These are phyloP conservation scores for Pinna nobilis DNA, from an alignment of 1,140 invertebrate genomes.

Conservation along the genomic window DNA sequence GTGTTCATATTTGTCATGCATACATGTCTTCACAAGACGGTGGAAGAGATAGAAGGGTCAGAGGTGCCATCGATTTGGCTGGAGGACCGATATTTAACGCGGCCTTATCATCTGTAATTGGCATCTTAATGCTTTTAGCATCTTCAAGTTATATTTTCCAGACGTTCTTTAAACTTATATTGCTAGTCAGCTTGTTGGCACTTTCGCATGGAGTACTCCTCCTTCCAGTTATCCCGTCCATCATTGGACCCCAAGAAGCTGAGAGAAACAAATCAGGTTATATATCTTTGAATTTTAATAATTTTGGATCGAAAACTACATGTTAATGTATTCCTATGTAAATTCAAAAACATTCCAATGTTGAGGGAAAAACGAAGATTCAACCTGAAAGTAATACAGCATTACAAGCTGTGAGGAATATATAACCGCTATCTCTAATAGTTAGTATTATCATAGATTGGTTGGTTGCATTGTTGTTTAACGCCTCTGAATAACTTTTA, in stretches of 20 bases:
- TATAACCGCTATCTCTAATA: no score
- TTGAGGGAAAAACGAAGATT: no score
- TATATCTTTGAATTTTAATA: no score
- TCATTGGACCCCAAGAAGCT: slow-evolving; percentile 68
- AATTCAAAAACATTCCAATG: no score
- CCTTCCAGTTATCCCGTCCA: slow-evolving; percentile 91
- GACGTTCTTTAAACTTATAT: slow-evolving; percentile 99
- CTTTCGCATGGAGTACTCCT: slow-evolving; percentile 94
- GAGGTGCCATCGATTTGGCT: slow-evolving; percentile 89
- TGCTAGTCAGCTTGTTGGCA: slow-evolving; percentile 95
- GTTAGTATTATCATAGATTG: no score
- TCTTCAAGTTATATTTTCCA: slow-evolving; percentile 97
- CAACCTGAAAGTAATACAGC: no score
- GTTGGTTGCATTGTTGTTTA: no score
- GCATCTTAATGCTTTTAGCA: slow-evolving; percentile 89
- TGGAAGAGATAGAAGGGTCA: slow-evolving; percentile 85
- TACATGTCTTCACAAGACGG: slow-evolving; percentile 82
- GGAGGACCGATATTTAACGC: slow-evolving; percentile 97
- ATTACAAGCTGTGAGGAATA: no score
- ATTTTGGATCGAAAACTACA: no score
- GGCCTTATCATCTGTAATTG: slow-evolving; percentile 93
- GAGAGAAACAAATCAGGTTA: no score
- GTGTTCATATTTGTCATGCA: slow-evolving; percentile 97
- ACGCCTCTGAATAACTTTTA: no score
- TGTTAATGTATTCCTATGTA: no score